Evolutionary conservation across 2,888 invertebrate genomes (phyloP).

Genomic region (Podabrus alpinus): DNA sequence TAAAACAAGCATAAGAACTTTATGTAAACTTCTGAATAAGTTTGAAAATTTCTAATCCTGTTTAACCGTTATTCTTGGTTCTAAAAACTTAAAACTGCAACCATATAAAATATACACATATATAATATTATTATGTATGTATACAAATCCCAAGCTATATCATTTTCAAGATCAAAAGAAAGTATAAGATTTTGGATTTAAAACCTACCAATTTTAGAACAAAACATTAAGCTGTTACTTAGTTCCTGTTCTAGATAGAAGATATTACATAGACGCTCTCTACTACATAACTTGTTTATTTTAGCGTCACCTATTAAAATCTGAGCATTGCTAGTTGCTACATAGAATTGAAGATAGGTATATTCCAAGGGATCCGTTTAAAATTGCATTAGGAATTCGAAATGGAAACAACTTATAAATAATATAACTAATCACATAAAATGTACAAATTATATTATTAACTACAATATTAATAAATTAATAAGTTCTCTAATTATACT

Average conservation of each 20-base stretch:
- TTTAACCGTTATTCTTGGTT: constrained; percentile 32
- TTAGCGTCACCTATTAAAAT: too few species aligned
- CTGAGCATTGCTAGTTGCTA: too few species aligned
- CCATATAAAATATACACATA: neutral
- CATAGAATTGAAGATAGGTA: too few species aligned
- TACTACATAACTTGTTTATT: too few species aligned
- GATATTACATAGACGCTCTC: too few species aligned
- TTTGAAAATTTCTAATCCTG: constrained; percentile 35
- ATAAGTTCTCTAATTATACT: too few species aligned
- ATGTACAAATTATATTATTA: too few species aligned
- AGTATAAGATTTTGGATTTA: neutral
- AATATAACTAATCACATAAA: too few species aligned
- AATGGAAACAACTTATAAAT: too few species aligned
- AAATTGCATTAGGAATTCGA: too few species aligned
- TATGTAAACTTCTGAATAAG: constrained; percentile 37
- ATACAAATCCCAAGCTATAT: neutral
- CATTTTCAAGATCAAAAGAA: neutral
- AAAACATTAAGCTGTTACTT: neutral
- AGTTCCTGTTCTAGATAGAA: neutral
- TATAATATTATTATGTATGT: neutral
- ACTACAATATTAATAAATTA: too few species aligned
- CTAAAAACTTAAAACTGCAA: neutral
- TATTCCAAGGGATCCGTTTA: too few species aligned
- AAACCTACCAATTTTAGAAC: neutral
- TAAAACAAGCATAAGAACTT: constrained; percentile 29